phyloP scores from a whole-genome alignment of 2,888 invertebrate species.

The Sarcophaga carnaria region DNA sequence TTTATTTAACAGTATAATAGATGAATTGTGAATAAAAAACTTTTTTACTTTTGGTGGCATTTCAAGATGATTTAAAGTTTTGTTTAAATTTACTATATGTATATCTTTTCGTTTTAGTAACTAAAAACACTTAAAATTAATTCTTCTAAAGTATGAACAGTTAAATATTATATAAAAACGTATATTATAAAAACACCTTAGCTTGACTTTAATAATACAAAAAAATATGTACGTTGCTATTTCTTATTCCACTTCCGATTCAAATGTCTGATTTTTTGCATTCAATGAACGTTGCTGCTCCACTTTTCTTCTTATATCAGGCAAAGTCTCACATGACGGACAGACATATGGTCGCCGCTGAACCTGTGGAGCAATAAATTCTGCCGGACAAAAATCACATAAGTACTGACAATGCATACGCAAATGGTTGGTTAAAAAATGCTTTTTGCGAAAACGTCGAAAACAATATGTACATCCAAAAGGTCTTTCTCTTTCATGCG shows the following conservation, averaged over 20 bases:
- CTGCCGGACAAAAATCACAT: conserved; percentile 72
- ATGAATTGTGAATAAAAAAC: no score
- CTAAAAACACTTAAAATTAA: background rate
- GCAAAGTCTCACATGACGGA: conserved; percentile 67
- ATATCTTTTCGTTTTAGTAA: background rate
- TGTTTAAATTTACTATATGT: conserved; percentile 75
- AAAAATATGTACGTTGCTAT: conserved; percentile 1
- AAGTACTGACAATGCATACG: conserved; percentile 73
- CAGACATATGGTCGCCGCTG: conserved; percentile 73
- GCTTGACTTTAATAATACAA: background rate
- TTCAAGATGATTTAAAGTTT: background rate
- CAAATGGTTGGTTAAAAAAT: conserved; percentile 74
- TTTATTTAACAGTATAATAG: no score
- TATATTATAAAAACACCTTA: background rate
- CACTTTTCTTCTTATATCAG: conserved; percentile 54
- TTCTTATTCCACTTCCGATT: conserved; percentile 39
- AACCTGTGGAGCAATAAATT: conserved; percentile 71
- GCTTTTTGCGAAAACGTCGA: conserved; percentile 73
- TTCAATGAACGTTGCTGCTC: conserved; percentile 34
- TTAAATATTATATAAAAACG: background rate
- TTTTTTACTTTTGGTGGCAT: no score
- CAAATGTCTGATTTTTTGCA: conserved; percentile 43
- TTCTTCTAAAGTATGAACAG: background rate
- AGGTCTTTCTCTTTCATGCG: conserved; percentile 83
- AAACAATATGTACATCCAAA: conserved; percentile 78